Evolutionary conservation across 2,888 invertebrate species (phyloP).

Genomic region (Ectropis crepuscularia): DNA sequence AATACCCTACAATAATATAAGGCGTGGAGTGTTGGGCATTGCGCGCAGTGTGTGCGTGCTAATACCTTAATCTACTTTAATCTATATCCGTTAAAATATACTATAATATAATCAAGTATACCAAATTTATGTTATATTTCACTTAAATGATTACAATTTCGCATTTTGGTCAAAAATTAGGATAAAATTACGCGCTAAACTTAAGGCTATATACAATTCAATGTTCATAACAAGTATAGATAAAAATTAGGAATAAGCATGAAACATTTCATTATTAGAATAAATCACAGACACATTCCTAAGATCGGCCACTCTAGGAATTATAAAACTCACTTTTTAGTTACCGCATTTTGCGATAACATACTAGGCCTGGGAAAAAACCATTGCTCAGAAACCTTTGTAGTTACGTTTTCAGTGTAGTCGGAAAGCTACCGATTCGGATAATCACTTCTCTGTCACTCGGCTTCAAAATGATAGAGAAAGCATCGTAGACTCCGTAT

Average conservation of each 20-base stretch:
- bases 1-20: slow-evolving; percentile 6
- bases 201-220: slow-evolving; percentile 73
- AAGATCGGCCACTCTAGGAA: slow-evolving; percentile 68
- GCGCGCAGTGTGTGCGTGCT: slow-evolving; percentile 13
- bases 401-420: no score
- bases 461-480: no score
- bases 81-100: slow-evolving; percentile 19
- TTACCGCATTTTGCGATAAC: slow-evolving; percentile 9
- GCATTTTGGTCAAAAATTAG: slow-evolving; percentile 76
- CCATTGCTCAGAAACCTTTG: no score
- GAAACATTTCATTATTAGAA: slow-evolving; percentile 74
- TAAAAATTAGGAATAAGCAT: slow-evolving; percentile 79
- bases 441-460: no score
- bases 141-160: slow-evolving; percentile 53
- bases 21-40: slow-evolving; percentile 12
- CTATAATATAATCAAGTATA: slow-evolving; percentile 41
- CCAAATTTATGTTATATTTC: slow-evolving; percentile 47
- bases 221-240: slow-evolving; percentile 65
- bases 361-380: background rate
- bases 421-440: no score
- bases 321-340: slow-evolving; percentile 45
- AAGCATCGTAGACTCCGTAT: no score
- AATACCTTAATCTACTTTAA: slow-evolving; percentile 9
- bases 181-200: slow-evolving; percentile 65
- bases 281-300: slow-evolving; percentile 83